Conservation (phyloP, 2,888 invertebrate genomes). For the Halictus quadricinctus region DNA sequence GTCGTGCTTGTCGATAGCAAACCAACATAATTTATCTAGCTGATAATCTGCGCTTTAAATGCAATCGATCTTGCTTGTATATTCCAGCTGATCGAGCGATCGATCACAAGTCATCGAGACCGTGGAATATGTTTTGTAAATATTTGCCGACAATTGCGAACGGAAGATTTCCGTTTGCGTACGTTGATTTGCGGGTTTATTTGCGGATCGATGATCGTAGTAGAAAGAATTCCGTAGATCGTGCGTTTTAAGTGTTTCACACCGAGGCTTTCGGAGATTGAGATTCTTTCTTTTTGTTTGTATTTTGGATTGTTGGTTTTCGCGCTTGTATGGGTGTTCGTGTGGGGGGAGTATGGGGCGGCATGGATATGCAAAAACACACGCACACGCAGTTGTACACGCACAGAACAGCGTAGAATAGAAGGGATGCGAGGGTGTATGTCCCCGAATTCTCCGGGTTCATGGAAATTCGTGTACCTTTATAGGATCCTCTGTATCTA, state of each 20-base stretch:
- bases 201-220: constrained; percentile 4
- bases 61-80: background rate
- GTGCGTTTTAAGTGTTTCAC: background rate
- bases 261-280: background rate
- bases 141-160: background rate
- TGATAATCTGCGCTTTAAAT: background rate
- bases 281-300: too few species aligned
- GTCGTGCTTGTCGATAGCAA: background rate
- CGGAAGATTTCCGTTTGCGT: background rate
- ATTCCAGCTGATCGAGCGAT: background rate
- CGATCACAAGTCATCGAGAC: background rate
- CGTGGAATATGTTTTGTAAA: background rate
- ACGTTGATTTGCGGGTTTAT: background rate
- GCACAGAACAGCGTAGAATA: constrained; percentile 41
- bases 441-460: constrained; percentile 52
- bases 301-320: background rate
- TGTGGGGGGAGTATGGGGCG: background rate
- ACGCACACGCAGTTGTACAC: constrained; percentile 50
- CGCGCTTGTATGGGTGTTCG: background rate
- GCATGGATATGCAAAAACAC: constrained; percentile 46
- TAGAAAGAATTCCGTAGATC: background rate
- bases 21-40: background rate
- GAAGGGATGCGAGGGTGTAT: constrained; percentile 51
- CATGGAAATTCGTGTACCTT: constrained; percentile 57
- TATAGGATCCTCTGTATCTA: constrained; percentile 59